phyloP scores from a whole-genome alignment of 2,113 vertebrate genomes.

The Hymenochirus boettgeri region DNA sequence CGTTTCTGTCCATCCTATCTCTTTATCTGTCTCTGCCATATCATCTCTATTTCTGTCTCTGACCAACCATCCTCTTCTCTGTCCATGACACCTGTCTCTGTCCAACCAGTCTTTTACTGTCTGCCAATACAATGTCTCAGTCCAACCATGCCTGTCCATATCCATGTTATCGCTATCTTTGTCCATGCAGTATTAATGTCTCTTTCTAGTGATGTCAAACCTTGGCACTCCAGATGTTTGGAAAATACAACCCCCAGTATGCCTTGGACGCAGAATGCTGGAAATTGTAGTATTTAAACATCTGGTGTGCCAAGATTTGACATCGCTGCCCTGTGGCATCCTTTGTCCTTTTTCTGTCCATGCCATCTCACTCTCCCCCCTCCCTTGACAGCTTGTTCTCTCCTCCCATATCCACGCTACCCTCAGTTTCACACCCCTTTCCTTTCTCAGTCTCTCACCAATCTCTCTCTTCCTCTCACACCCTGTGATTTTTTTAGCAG shows the following conservation, averaged over 20 bases:
- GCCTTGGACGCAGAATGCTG: too few relatives aligned
- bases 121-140: not conserved
- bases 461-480: slow-evolving; percentile 23
- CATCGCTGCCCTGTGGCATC: too few relatives aligned
- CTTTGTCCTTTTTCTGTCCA: too few relatives aligned
- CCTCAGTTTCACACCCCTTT: slow-evolving; percentile 13
- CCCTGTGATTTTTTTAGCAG: slow-evolving; percentile 18
- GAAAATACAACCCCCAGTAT: too few relatives aligned
- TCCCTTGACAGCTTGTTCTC: slow-evolving; percentile 19
- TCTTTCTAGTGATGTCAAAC: too few relatives aligned
- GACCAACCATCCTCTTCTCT: not conserved
- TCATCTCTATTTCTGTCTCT: not conserved
- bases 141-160: not conserved
- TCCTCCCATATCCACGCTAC: too few relatives aligned
- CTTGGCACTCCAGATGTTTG: too few relatives aligned
- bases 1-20: not conserved
- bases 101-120: not conserved
- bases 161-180: slow-evolving; percentile 4
- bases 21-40: too few relatives aligned
- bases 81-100: not conserved
- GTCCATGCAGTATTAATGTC: not conserved
- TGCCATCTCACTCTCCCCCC: slow-evolving; percentile 17
- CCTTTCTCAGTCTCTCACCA: slow-evolving; percentile 20
- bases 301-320: too few relatives aligned
- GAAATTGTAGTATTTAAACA: too few relatives aligned